Percentiles rank a stretch among this genome's conserved stretches.
These are phyloP conservation scores for Urosaurus nigricauda DNA, from an alignment of 2,797 vertebrate genomes.

Conservation along the genomic window DNA sequence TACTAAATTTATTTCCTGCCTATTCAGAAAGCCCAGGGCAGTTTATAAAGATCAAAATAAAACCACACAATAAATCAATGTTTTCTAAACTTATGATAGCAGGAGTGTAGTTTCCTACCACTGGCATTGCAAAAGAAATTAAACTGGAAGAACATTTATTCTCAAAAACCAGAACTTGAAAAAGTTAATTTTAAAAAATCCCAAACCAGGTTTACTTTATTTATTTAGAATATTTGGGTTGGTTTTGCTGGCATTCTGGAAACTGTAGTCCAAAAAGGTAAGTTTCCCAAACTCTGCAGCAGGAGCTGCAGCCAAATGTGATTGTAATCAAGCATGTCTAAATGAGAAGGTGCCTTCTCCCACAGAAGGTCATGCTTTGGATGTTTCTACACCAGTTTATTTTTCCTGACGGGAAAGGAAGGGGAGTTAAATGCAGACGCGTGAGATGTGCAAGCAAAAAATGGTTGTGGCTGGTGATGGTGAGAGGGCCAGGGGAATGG, in stretches of 20 bases:
- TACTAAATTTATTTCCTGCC: neutral
- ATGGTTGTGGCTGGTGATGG: neutral
- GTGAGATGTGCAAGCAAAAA: neutral
- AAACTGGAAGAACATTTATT: neutral
- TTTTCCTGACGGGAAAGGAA: neutral
- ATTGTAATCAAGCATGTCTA: neutral
- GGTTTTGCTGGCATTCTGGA: too few relatives aligned
- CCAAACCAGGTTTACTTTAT: too few relatives aligned
- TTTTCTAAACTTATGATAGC: neutral
- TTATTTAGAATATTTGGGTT: too few relatives aligned
- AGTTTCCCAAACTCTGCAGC: too few relatives aligned
- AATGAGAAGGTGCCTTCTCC: neutral
- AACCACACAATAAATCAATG: neutral
- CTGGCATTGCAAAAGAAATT: neutral
- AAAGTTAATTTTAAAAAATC: neutral
- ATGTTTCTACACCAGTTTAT: neutral
- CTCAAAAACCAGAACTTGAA: neutral
- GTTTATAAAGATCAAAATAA: slow-evolving; percentile 4
- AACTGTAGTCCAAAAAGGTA: too few relatives aligned
- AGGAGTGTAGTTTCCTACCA: too few relatives aligned
- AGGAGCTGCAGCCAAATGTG: neutral
- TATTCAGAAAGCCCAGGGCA: neutral
- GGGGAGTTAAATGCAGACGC: neutral
- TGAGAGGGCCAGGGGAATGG: neutral
- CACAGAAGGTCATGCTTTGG: too few relatives aligned